Conservation (phyloP, 2,113 vertebrate species). For the Desmodus rotundus region DNA sequence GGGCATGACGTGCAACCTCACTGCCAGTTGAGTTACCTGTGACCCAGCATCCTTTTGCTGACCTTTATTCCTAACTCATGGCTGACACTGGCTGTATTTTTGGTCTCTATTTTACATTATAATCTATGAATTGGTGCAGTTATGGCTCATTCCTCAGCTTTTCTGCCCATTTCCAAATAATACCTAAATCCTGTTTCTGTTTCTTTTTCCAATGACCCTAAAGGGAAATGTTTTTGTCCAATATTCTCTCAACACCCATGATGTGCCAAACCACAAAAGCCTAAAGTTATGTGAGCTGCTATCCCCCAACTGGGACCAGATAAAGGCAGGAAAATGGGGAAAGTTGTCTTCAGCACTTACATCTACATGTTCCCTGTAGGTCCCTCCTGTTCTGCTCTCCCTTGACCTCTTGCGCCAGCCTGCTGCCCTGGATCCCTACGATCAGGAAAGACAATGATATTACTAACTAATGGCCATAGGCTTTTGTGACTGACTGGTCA, state of each 20-base stretch:
- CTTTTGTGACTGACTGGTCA: neutral
- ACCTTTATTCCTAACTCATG: neutral
- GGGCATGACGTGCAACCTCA: rapidly evolving
- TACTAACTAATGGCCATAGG: neutral
- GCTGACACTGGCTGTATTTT: neutral
- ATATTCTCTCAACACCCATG: neutral
- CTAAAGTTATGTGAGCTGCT: neutral
- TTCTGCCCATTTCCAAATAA: neutral
- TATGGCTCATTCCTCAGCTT: neutral
- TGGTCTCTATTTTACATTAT: neutral
- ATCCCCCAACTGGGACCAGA: neutral
- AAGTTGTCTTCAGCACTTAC: neutral
- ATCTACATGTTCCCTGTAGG: neutral
- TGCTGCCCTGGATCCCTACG: neutral
- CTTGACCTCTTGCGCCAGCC: neutral
- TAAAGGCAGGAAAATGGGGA: neutral
- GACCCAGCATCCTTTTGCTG: neutral
- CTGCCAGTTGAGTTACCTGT: neutral
- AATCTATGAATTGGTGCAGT: neutral
- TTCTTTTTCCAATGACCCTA: neutral
- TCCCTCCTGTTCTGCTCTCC: neutral
- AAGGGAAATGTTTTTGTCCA: neutral
- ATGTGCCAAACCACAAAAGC: neutral
- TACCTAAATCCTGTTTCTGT: neutral
- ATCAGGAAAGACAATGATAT: neutral